Evolutionary conservation across 2,113 vertebrate species (phyloP), one percentile per base, ranked within the genome.

Genomic region (Aphelocoma coerulescens): DNA sequence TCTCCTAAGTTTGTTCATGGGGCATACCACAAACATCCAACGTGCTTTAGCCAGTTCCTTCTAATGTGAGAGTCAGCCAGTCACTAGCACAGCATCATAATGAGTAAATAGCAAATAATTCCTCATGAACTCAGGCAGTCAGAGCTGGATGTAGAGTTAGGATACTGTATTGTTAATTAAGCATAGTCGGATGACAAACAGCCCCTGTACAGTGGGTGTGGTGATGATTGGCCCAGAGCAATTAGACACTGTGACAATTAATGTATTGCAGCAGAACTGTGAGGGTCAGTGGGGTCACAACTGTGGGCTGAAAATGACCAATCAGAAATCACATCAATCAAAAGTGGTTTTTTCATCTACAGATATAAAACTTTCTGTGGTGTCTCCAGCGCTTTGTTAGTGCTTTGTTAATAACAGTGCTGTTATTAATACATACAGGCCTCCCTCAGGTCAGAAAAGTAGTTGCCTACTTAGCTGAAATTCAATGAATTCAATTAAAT

Each of bases 401-500:
- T 90, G 46, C 58, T 86, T 84, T 72, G 73, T 81, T 97, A 93
- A 90, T 93, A 89, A 61, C 63, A 57, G 11, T 65, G 63, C 71
- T 76, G 69, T 86, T 95, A 92, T 85, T 97, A 87, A 90, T 86
- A 90, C 59, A 79, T 69, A 66, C 54, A 93, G 72, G 57, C 35
- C 35, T 97, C 80, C 89, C 93, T 85, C 37, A 79, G 86, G 87
- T 93, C 92, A 88, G 69, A 92, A 73, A 63, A 43, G 88, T 89
- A 95, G 93, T 91, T 95, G 80, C 51, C 76, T 96, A 67, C 62
- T 91, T 94, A 94, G 90, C 90, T 96, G 85, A 93, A 96, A 96
- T 95, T 94, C 87, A 82, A 33, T 46, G 13, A 96, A 96, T 94
- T 95, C 63, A 95, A 95, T 96, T 91, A 97, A 96, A 96, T 68